Conservation (phyloP, 2,888 invertebrate genomes). For the Spicauda simplicius region DNA sequence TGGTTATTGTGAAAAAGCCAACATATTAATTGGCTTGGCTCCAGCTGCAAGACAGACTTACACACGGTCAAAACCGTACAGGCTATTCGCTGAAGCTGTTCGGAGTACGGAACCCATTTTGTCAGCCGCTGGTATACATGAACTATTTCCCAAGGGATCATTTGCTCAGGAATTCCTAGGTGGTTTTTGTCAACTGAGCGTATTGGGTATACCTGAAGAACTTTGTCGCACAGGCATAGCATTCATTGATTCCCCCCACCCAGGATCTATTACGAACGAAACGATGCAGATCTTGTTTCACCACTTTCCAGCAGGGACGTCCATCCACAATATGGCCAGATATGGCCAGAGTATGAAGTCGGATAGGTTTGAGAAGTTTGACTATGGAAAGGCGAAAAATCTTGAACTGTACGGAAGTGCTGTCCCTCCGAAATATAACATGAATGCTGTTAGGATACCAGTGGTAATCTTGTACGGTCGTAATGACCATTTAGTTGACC, state of each 20-base stretch:
- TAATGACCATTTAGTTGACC: conserved; percentile 85
- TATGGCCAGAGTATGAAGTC: conserved; percentile 62
- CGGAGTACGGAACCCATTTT: conserved; percentile 48
- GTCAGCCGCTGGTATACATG: conserved; percentile 50
- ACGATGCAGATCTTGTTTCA: conserved; percentile 55
- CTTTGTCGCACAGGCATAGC: conserved; percentile 51
- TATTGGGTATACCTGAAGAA: conserved; percentile 44
- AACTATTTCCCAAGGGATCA: conserved; percentile 59
- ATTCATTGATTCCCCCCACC: conserved; percentile 56
- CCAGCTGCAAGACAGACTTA: conserved; percentile 83
- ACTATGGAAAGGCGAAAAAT: conserved; percentile 61
- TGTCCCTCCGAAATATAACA: conserved; percentile 60
- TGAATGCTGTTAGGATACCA: conserved; percentile 58
- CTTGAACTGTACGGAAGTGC: conserved; percentile 55
- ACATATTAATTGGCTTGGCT: conserved; percentile 85
- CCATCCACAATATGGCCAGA: conserved; percentile 59
- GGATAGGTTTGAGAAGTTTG: conserved; percentile 60
- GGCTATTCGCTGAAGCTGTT: conserved; percentile 44
- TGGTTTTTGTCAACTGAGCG: conserved; percentile 59
- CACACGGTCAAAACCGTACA: conserved; percentile 59
- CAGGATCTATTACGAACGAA: conserved; percentile 58
- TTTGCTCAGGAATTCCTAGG: conserved; percentile 56
- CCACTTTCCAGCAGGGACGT: conserved; percentile 66
- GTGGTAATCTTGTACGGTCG: conserved; percentile 61
- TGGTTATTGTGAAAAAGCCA: conserved; percentile 86